Evolutionary conservation across 2,113 vertebrate species (phyloP).

Genomic region (Neotragus moschatus): DNA sequence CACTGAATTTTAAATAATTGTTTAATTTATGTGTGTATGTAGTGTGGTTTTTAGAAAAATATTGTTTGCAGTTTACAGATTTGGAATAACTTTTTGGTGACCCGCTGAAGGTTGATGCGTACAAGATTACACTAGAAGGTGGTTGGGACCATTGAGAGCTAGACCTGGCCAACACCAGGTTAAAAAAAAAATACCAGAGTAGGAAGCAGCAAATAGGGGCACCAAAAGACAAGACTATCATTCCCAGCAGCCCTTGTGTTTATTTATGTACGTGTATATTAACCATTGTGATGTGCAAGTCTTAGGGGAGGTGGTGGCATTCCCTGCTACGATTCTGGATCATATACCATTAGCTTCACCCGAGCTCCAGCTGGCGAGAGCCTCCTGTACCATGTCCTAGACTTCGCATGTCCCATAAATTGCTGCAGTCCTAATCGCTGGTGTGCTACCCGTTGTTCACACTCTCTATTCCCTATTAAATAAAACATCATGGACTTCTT

Average conservation of each 20-base stretch:
- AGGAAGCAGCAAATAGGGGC: background rate
- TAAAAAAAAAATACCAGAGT: background rate
- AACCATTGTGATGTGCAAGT: background rate
- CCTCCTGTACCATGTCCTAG: background rate
- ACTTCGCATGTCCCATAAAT: too few species aligned
- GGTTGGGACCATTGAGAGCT: background rate
- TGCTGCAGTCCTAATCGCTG: background rate
- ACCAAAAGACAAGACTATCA: background rate
- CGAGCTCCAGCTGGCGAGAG: background rate
- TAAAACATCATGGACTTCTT: background rate
- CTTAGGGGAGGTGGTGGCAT: too few species aligned
- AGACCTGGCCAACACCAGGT: background rate
- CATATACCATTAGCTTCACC: rapidly evolving
- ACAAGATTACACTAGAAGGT: background rate
- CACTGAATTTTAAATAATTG: background rate
- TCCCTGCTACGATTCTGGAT: background rate
- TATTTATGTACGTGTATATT: rapidly evolving
- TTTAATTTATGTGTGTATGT: background rate
- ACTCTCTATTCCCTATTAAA: background rate
- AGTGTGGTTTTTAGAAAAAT: background rate
- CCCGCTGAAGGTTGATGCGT: background rate
- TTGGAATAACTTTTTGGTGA: background rate
- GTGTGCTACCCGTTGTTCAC: rapidly evolving
- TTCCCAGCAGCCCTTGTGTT: background rate
- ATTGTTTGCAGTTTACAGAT: background rate